Conservation (phyloP, 2,888 invertebrate species). For the Drosophila diplacantha region DNA sequence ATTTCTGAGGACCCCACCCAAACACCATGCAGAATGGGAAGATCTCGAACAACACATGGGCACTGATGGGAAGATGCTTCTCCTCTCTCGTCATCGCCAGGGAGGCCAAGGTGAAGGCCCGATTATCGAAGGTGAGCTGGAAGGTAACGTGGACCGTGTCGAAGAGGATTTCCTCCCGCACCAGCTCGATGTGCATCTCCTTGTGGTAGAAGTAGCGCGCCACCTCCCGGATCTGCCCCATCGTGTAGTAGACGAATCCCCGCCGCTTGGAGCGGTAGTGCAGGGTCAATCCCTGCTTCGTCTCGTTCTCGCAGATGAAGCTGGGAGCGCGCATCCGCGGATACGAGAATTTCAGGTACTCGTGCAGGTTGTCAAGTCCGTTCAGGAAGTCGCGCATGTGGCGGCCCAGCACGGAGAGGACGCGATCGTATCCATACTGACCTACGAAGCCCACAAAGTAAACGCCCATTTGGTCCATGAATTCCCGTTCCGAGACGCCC, state of each 20-base stretch:
- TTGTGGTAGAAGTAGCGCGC: constrained; percentile 96
- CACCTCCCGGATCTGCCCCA: constrained; percentile 96
- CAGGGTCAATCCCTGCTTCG: constrained; percentile 91
- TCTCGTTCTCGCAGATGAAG: constrained; percentile 98
- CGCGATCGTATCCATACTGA: constrained; percentile 96
- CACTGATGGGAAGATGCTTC: constrained; percentile 91
- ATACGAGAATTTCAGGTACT: constrained; percentile 97
- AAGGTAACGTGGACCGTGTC: constrained; percentile 96
- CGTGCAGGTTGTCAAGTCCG: constrained; percentile 96
- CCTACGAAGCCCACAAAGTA: constrained; percentile 95
- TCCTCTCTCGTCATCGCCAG: constrained; percentile 92
- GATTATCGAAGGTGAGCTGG: constrained; percentile 95
- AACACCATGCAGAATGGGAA: constrained; percentile 99
- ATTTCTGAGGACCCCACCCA: constrained; percentile 81
- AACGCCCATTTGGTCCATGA: constrained; percentile 96
- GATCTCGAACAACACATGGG: constrained; percentile 94
- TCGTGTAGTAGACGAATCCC: constrained; percentile 97
- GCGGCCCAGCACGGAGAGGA: constrained; percentile 91
- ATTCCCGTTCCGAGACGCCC: constrained; percentile 90
- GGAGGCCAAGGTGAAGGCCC: constrained; percentile 90
- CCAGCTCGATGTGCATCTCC: constrained; percentile 93
- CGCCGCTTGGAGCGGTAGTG: constrained; percentile 95
- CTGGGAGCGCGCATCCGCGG: constrained; percentile 94
- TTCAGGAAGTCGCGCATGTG: constrained; percentile 97
- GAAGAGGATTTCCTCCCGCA: constrained; percentile 90